A percentile compares a stretch with the other conserved stretches of the same genome.
Evolutionary conservation across 1,140 invertebrate genomes (phyloP).

Genomic region (Drosophila watanabei): DNA sequence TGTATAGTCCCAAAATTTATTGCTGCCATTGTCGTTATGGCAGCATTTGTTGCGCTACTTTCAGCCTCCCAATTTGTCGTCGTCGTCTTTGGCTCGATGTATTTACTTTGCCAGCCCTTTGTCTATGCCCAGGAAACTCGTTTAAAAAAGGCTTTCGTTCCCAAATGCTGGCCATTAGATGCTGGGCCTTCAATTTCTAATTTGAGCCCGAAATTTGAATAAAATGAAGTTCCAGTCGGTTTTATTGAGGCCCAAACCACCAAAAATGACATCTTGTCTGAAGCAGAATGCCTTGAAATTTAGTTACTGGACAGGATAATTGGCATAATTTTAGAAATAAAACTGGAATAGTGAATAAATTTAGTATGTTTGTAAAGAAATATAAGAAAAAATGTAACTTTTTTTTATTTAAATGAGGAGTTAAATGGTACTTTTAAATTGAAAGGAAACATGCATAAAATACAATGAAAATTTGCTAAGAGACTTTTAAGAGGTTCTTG

Average conservation of each 20-base stretch:
- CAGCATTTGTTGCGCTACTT: conserved; percentile 48
- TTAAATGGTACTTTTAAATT: not conserved
- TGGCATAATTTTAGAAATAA: not conserved
- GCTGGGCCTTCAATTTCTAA: conserved; percentile 34
- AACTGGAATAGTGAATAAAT: not conserved
- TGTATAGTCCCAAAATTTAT: conserved; percentile 39
- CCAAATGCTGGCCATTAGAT: conserved; percentile 27
- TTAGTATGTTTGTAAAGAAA: not conserved
- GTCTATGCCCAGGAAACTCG: conserved; percentile 33
- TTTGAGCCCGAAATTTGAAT: conserved; percentile 39
- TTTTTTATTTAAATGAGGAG: too few species aligned
- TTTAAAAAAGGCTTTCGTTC: conserved; percentile 34
- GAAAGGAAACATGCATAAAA: not conserved
- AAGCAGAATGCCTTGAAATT: not conserved
- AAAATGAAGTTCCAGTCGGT: conserved; percentile 17
- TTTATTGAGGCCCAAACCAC: not conserved
- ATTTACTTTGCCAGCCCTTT: conserved; percentile 38
- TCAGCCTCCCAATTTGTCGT: conserved; percentile 48
- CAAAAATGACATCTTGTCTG: conserved; percentile 8
- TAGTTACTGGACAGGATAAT: not conserved
- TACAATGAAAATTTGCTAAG: not conserved
- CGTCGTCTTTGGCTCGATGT: conserved; percentile 27
- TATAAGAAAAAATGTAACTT: not conserved
- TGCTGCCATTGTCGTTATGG: conserved; percentile 43
- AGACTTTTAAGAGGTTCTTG: too few species aligned